phyloP scores from a whole-genome alignment of 2,888 invertebrate species.

The Acanthopleura granulata region DNA sequence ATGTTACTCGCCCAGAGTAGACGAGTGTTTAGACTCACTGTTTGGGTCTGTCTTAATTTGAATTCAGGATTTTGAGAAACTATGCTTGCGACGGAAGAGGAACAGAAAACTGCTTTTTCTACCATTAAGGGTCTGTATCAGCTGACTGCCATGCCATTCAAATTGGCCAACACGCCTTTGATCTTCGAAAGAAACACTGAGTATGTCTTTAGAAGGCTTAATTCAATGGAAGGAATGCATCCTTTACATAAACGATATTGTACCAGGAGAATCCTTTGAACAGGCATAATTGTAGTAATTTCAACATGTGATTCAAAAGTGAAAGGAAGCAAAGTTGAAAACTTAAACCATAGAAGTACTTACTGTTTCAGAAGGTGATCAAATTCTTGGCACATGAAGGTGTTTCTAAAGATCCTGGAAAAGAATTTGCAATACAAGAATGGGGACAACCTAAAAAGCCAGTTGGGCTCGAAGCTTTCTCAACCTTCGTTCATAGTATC shows the following conservation, averaged over 20 bases:
- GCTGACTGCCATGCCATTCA: constrained; percentile 19
- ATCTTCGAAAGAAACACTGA: constrained; percentile 18
- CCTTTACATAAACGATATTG: constrained; percentile 18
- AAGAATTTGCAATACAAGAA: not conserved
- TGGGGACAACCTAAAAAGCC: constrained; percentile 10
- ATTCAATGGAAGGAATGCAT: not conserved
- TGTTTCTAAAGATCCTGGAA: not conserved
- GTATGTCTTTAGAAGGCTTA: not conserved
- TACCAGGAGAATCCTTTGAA: not conserved
- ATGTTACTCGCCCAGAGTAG: not conserved
- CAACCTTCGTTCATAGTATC: not conserved
- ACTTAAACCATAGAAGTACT: constrained; percentile 20
- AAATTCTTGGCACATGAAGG: constrained; percentile 15
- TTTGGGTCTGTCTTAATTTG: not conserved
- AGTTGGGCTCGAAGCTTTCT: not conserved
- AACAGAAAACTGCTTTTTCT: not conserved
- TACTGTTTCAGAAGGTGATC: constrained; percentile 7
- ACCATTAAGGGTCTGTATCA: not conserved
- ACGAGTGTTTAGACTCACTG: constrained; percentile 6
- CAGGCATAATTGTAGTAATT: not conserved
- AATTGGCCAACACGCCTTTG: constrained; percentile 11
- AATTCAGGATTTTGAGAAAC: constrained; percentile 17
- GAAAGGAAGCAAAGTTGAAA: not conserved
- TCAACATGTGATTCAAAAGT: not conserved
- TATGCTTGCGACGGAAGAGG: not conserved